A percentile compares a stretch with the other conserved stretches of the same genome.
phyloP scores from a whole-genome alignment of 1,140 invertebrate species.

The Zaprionus tsacasi region DNA sequence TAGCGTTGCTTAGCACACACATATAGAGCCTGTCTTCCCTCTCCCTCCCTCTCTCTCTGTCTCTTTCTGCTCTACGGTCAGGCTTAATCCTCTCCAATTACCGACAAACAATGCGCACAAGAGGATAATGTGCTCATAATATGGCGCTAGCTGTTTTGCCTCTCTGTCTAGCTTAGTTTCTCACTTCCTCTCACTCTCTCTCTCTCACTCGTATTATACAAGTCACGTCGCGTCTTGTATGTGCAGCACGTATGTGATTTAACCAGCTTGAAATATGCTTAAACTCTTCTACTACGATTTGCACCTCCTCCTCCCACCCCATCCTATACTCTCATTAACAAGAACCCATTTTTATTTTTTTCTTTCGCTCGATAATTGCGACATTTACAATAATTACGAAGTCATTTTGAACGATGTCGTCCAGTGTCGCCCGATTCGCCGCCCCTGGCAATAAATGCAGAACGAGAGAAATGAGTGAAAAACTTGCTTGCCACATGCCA shows the following conservation, averaged over 20 bases:
- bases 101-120: constrained; percentile 18
- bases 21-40: not conserved
- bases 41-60: not conserved
- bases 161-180: not conserved
- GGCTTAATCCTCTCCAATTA: constrained; percentile 35
- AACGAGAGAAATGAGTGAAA: constrained; percentile 15
- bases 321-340: constrained; percentile 25
- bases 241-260: constrained; percentile 11
- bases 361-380: constrained; percentile 36
- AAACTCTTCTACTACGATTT: not conserved
- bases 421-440: constrained; percentile 11
- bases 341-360: not conserved
- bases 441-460: constrained; percentile 26
- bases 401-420: constrained; percentile 20
- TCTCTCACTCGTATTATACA: not conserved
- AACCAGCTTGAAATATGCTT: not conserved
- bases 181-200: not conserved
- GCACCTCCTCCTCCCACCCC: not conserved
- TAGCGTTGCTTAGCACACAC: constrained; percentile 20
- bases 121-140: constrained; percentile 4
- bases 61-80: not conserved
- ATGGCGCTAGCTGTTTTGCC: not conserved
- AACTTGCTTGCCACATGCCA: constrained; percentile 21
- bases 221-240: not conserved
- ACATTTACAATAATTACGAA: constrained; percentile 48